Conservation (phyloP, 2,888 invertebrate species). For the Cyclophora punctaria region DNA sequence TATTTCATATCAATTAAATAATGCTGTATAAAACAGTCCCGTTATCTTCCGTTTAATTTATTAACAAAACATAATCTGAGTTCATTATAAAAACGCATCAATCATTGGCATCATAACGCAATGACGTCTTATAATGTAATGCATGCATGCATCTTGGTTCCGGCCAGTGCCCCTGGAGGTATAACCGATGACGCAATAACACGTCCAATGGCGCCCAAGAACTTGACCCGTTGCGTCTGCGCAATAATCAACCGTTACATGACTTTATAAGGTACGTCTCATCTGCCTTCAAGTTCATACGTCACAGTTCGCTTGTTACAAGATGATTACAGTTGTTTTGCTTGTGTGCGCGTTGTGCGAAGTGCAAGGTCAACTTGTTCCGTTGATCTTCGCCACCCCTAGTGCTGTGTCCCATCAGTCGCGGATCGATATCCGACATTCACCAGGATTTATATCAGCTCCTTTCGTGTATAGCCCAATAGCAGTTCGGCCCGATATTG, state of each 20-base stretch:
- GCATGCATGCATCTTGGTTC: conserved; percentile 39
- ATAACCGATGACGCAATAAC: conserved; percentile 50
- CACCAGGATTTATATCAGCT: conserved; percentile 34
- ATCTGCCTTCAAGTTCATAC: conserved; percentile 32
- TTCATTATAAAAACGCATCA: conserved; percentile 11
- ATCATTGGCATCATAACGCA: conserved; percentile 20
- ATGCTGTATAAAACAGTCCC: too few relatives aligned
- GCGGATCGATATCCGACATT: conserved; percentile 62
- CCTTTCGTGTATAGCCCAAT: conserved; percentile 48
- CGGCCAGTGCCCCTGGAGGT: conserved; percentile 49
- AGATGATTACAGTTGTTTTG: conserved; percentile 46
- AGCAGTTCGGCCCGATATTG: conserved; percentile 23
- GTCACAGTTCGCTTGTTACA: conserved; percentile 26
- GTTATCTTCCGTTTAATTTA: too few relatives aligned
- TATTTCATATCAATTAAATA: too few relatives aligned
- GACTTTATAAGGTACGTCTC: conserved; percentile 51
- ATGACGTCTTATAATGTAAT: conserved; percentile 22
- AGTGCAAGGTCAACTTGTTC: conserved; percentile 39
- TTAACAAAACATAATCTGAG: too few relatives aligned
- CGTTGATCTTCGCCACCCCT: conserved; percentile 60
- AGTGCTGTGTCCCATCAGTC: conserved; percentile 75
- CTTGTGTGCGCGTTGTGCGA: conserved; percentile 29
- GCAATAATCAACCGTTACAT: conserved; percentile 56
- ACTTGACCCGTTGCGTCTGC: conserved; percentile 51
- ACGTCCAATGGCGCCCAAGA: conserved; percentile 41